These are phyloP conservation scores for Drosophila sechellia DNA, from an alignment of 1,140 invertebrate genomes.

Conservation along the genomic window DNA sequence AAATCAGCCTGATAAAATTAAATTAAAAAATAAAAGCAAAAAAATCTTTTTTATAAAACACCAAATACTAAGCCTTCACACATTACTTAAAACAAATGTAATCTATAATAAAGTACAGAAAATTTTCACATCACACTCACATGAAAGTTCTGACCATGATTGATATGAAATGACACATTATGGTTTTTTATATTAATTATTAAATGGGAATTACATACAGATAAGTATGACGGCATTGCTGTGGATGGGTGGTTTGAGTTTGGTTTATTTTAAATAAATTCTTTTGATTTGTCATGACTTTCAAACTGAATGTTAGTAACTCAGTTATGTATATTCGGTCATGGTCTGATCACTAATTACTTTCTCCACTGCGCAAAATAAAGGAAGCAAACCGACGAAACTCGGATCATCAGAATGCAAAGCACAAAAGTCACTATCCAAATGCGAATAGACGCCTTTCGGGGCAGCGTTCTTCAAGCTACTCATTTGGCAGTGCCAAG, in stretches of 20 bases:
- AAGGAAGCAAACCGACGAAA: neutral
- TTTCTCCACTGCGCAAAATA: conserved; percentile 14
- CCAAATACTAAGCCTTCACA: no score
- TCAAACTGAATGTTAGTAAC: neutral
- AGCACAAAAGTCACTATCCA: conserved; percentile 28
- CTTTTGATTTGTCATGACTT: neutral
- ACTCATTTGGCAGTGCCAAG: conserved; percentile 30
- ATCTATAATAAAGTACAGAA: no score
- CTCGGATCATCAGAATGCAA: conserved; percentile 38
- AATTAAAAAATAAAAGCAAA: no score
- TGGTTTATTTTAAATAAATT: neutral
- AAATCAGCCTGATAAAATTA: no score
- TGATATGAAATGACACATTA: neutral
- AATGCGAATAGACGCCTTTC: conserved; percentile 40
- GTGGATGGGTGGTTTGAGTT: neutral
- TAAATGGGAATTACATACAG: neutral
- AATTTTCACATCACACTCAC: no score
- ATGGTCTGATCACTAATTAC: conserved; percentile 3
- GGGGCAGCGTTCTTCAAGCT: conserved; percentile 33
- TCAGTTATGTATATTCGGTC: neutral
- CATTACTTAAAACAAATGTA: no score
- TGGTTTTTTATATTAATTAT: neutral
- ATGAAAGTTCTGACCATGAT: neutral
- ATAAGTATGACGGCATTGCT: neutral
- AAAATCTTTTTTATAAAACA: no score